Evolutionary conservation across 2,797 vertebrate genomes (phyloP).

Genomic region (Alca torda): DNA sequence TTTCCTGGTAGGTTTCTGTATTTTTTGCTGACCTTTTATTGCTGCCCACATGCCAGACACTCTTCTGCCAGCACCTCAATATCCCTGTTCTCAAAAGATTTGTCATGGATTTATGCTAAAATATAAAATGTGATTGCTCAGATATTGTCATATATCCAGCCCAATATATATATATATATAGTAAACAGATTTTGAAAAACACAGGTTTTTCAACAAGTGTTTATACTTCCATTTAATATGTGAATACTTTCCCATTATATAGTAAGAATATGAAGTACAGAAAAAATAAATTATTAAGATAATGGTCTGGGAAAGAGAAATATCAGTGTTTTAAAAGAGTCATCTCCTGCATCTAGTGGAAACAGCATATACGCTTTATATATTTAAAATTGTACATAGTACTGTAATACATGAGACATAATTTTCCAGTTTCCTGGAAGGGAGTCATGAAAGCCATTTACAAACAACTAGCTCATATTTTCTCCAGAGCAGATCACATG

Average conservation of each 20-base stretch:
- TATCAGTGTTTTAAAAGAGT: not conserved
- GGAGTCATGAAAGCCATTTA: not conserved
- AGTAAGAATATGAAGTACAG: not conserved
- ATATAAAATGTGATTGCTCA: not conserved
- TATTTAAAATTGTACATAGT: not conserved
- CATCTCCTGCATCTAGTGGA: not conserved
- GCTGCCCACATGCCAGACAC: not conserved
- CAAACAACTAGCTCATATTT: not conserved
- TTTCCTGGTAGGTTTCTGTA: not conserved
- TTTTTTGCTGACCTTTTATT: not conserved
- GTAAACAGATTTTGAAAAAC: not conserved
- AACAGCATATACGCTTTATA: not conserved
- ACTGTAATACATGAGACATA: not conserved
- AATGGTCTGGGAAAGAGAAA: not conserved
- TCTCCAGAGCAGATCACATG: not conserved
- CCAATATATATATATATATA: not conserved
- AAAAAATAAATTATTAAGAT: not conserved
- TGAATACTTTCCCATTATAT: not conserved
- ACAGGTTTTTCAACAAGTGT: not conserved
- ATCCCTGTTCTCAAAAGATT: not conserved
- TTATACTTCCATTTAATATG: slow-evolving; percentile 13
- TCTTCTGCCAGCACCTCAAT: not conserved
- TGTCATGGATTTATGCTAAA: not conserved
- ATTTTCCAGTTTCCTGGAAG: not conserved
- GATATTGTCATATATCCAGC: not conserved